phyloP scores from a whole-genome alignment of 2,113 vertebrate genomes.

The Actenoides hombroni region DNA sequence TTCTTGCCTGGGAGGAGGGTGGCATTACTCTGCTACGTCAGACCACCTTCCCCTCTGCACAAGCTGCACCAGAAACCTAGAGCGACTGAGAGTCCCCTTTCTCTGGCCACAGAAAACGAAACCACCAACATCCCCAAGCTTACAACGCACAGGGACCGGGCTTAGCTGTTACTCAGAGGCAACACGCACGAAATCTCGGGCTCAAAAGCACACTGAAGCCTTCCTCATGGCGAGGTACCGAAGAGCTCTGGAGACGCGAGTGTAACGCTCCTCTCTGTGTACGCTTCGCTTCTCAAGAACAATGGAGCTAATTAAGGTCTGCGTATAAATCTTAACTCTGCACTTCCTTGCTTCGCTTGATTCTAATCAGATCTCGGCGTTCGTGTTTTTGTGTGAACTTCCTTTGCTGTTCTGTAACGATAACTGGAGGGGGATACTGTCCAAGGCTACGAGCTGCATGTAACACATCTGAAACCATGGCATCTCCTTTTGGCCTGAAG shows the following conservation, averaged over 20 bases:
- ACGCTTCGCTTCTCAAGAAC: slow-evolving; percentile 35
- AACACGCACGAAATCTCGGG: not conserved
- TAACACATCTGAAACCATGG: not conserved
- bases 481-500: not conserved
- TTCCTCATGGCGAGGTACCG: not conserved
- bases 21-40: not conserved
- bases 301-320: slow-evolving; percentile 67
- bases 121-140: not conserved
- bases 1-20: not conserved
- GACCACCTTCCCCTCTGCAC: not conserved
- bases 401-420: slow-evolving; percentile 61
- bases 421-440: slow-evolving; percentile 44
- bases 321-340: slow-evolving; percentile 63
- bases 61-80: not conserved
- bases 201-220: not conserved
- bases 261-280: slow-evolving; percentile 39
- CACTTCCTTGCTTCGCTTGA: slow-evolving; percentile 58
- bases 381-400: slow-evolving; percentile 63
- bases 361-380: slow-evolving; percentile 63
- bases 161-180: not conserved
- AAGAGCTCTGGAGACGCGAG: slow-evolving; percentile 42
- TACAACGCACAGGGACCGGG: not conserved
- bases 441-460: not conserved
- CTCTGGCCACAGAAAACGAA: not conserved
- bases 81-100: not conserved